Evolutionary conservation across 2,113 vertebrate species (phyloP), one percentile per base, ranked within the genome.

Genomic region (Pomatorhinus ruficollis): DNA sequence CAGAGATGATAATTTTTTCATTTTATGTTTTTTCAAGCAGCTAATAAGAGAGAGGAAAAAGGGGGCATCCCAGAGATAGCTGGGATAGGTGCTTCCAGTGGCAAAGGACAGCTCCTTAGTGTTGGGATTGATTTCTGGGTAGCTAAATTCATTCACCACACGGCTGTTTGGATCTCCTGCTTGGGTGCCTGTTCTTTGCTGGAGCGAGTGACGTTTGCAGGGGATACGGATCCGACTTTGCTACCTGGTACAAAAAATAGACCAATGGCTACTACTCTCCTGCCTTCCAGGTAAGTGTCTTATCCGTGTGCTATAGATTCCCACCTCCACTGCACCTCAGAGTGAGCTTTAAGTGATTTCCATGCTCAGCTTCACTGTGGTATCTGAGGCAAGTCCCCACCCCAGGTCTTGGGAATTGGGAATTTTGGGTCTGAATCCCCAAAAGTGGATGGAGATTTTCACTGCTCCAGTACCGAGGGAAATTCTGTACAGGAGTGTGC

Each of bases 41-140:
- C 3, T 57, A 57, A 44, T 54, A 49, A 28, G 69, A 35, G 31
- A 35, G 42, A 18, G 31, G 87, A 33, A 44, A 65, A 6, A 5
- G 16, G 8, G 4, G 1, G 2, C 0, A 23, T 50, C 31, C 17
- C 13, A 52, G 33, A 60, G 6, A 63, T 4, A 75, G 16, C 19
- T 78, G 18, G 35, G 12, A 53, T 14, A 64, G 15, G 2, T 49
- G 8, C 10, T 35, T 19, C 37, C 37, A 47, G 1, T 24, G 39
- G 31, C 27, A 53, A 24, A 23, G 10, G 49, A 19, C 33, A 59
- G 3, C 27, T 65, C 6, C 25, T 59, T 18, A 31, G 12, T 22
- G 7, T 5, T 69, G 8, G 10, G 6, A 5, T 54, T 89, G 61
- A 11, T 25, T 56, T 20, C 21, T 37, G 72, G 11, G 20, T 50